Evolutionary conservation across 2,113 vertebrate species (phyloP), one percentile per base, ranked within the genome.

Genomic region (Orientallactaga bullata): DNA sequence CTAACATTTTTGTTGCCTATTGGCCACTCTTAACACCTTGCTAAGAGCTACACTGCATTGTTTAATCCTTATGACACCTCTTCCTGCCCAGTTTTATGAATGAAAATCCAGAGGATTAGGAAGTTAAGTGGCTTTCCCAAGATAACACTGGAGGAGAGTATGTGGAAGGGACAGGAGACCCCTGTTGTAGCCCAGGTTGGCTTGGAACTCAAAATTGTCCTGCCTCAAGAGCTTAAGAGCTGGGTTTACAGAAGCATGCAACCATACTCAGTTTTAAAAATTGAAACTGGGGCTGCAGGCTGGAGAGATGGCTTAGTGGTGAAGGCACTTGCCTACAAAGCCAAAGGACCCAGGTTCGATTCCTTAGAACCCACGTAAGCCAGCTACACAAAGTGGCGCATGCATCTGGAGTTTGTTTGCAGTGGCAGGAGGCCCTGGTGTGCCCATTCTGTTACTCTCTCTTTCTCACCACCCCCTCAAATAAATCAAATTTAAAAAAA

Each of bases 101-200:
- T 88, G 60, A 85, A 90, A 92, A 69, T 90, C 73, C 79, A 69
- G 63, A 88, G 47, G 28, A 88, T 95, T 92, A 85, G 73, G 72
- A 94, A 73, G 37, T 76, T 60, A 95, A 84, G 39, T 79, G 61
- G 78, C 51, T 83, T 92, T 39, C 26, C 28, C 55, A 72, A 73
- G 78, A 80, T 95, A 58, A 55, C 55, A 87, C 35, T 5, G 42
- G 55, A 55, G 55, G 6, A 55, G 55, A 55, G 15, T 55, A 3
- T 55, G 12, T 13, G 55, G 55, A 55, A 47, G 42, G 42, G 28
- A 18, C 17, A 66, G 10, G 26, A 16, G 37, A 17, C 79, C 35
- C 37, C 18, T 82, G 58, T 37, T 63, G 35, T 30, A 65, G 60
- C 35, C 26, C 37, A 47, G 61, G 80, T 66, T 83, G 63, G 26